A percentile compares a stretch with the other conserved stretches of the same genome.
Conservation (phyloP, 1,140 invertebrate species). For the Campodea augens region DNA sequence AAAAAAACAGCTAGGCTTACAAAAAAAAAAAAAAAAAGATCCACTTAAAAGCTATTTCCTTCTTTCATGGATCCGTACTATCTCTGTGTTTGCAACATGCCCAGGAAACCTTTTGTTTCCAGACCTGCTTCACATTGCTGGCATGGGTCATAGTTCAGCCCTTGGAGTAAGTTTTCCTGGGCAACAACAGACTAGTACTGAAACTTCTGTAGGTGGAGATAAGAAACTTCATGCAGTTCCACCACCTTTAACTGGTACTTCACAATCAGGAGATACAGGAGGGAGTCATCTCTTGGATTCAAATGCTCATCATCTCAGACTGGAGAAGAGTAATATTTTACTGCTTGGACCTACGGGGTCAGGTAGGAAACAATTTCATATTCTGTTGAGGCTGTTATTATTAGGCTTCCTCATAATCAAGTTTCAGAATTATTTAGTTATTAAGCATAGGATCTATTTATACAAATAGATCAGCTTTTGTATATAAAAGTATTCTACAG, state of each 20-base stretch:
- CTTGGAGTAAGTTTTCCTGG: conserved; percentile 24
- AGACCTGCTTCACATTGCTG: conserved; percentile 71
- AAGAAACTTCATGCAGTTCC: conserved; percentile 1
- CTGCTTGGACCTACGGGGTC: conserved; percentile 93
- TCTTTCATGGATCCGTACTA: too few relatives aligned
- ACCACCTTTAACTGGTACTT: not conserved
- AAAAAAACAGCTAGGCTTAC: too few relatives aligned
- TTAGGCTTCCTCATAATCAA: too few relatives aligned
- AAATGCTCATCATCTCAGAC: conserved; percentile 58
- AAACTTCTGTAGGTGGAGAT: not conserved
- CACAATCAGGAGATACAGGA: conserved; percentile 11
- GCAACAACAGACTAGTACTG: not conserved
- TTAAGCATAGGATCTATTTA: too few relatives aligned
- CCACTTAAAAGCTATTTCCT: too few relatives aligned
- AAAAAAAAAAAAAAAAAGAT: too few relatives aligned
- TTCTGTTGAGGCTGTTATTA: not conserved
- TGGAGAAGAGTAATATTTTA: conserved; percentile 97
- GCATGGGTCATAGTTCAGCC: conserved; percentile 41
- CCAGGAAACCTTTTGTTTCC: too few relatives aligned
- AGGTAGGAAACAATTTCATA: conserved; percentile 34
- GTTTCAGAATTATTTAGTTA: too few relatives aligned
- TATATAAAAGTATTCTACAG: too few relatives aligned
- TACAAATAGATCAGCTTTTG: too few relatives aligned
- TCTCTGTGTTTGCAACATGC: too few relatives aligned
- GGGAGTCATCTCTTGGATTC: conserved; percentile 75